Base-by-base conservation (phyloP, 2,113 vertebrate species). In the Heterotis niloticus region DNA sequence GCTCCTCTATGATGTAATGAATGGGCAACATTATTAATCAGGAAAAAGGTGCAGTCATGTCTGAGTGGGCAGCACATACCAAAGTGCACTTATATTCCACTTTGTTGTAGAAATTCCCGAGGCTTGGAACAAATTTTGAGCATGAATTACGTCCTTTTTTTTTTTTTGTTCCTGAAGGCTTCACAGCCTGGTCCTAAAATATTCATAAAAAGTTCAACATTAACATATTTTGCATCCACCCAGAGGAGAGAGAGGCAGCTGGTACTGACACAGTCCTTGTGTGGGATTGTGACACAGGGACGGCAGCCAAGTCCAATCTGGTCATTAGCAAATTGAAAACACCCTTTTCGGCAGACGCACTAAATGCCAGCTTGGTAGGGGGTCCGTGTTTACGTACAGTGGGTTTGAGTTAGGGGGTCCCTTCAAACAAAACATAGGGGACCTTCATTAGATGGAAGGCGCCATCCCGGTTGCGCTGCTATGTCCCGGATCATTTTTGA, bases 321-420 rank as follows among this genome's bases (percentile, higher is more conserved):
- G 82, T 89, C 87, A 90, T 89, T 90, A 90, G 87, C 76, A 76
- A 85, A 81, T 80, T 77, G 85, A 82, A 90, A 88, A 89, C 88
- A 85, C 84, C 85, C 80, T n/a, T 75, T 83, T 86, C 87, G 86
- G 85, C 84, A 78, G 83, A 81, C 84, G 81, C 81, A 34, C 16
- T 87, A 85, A 89, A 88, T 87, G 85, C 82, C 83, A 75, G 85
- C 84, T 90, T 34, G 79, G 88, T 87, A 88, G 66, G 84, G 68
- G 34, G 81, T 84, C 81, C 75, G 18, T 62, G 57, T 72, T 66
- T 70, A 74, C 60, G 66, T 57, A 28, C 57, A 29, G 56, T 20
- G 44, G 60, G 65, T 34, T 68, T 78, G 10, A 73, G 57, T 64
- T 51, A 73, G 24, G 29, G n/a, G 71, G 57, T 59, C 28, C 16